Evolutionary conservation across 2,113 vertebrate species (phyloP).

Genomic region (Montifringilla adamsi): DNA sequence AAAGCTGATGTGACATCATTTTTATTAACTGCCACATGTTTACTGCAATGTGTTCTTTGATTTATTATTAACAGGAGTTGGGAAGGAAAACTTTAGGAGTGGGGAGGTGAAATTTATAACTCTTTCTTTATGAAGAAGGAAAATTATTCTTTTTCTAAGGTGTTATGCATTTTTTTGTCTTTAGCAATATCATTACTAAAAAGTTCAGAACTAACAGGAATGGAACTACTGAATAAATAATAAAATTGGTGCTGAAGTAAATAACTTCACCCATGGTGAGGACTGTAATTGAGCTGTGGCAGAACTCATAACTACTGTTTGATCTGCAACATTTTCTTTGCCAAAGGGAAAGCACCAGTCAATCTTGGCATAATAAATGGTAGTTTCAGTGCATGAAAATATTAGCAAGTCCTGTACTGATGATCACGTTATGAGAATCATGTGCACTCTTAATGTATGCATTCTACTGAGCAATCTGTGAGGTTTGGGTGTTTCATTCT

Average conservation of each 20-base stretch:
- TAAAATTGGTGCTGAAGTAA: slow-evolving; percentile 43
- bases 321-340: slow-evolving; percentile 9
- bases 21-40: not conserved
- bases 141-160: not conserved
- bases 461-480: not conserved
- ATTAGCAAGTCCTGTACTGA: not conserved
- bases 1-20: not conserved
- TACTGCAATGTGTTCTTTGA: not conserved
- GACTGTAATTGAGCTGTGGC: not conserved
- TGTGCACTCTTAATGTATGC: not conserved
- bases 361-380: not conserved
- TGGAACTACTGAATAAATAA: slow-evolving; percentile 42
- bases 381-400: not conserved
- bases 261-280: slow-evolving; percentile 1
- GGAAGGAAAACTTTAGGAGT: not conserved
- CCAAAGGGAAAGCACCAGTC: not conserved
- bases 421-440: not conserved
- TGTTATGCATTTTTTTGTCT: slow-evolving; percentile 14
- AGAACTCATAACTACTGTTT: not conserved
- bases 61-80: not conserved
- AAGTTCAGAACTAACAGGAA: not conserved
- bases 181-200: not conserved
- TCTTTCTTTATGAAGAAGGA: not conserved
- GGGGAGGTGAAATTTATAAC: not conserved
- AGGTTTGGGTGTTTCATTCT: not conserved